Percentiles rank a stretch among this genome's conserved stretches.
Evolutionary conservation across 37 sponge, comb jelly and placozoan genomes (phyloP).

Genomic region (Tethya wilhelma): DNA sequence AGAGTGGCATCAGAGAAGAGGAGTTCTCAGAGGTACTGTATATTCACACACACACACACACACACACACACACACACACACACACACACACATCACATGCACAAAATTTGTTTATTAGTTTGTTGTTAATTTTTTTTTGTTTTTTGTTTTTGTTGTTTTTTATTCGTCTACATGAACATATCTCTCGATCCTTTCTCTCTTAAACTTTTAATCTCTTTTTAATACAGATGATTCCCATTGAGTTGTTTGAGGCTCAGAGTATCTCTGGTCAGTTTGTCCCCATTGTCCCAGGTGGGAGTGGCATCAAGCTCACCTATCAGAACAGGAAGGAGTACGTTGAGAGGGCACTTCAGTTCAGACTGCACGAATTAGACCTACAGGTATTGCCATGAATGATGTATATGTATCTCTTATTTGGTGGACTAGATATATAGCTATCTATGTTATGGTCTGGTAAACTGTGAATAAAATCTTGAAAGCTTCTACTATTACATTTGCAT

Average conservation of each 20-base stretch:
- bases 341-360: constrained; percentile 79
- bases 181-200: too few relatives aligned
- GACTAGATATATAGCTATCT: background rate
- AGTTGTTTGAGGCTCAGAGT: constrained; percentile 77
- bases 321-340: constrained; percentile 88
- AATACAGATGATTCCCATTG: constrained; percentile 83
- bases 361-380: constrained; percentile 90
- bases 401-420: background rate
- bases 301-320: constrained; percentile 67
- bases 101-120: too few relatives aligned
- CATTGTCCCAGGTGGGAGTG: constrained; percentile 76
- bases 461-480: background rate
- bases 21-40: constrained; percentile 88
- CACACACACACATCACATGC: too few relatives aligned
- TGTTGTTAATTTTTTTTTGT: too few relatives aligned
- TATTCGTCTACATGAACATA: too few relatives aligned
- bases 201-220: too few relatives aligned
- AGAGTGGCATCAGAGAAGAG: constrained; percentile 70
- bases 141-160: too few relatives aligned
- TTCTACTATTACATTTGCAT: background rate
- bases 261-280: constrained; percentile 79
- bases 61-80: constrained; percentile 18
- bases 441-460: background rate
- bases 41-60: constrained; percentile 22
- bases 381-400: constrained; percentile 10